phyloP scores from a whole-genome alignment of 2,888 invertebrate genomes.

The Unio pictorum region DNA sequence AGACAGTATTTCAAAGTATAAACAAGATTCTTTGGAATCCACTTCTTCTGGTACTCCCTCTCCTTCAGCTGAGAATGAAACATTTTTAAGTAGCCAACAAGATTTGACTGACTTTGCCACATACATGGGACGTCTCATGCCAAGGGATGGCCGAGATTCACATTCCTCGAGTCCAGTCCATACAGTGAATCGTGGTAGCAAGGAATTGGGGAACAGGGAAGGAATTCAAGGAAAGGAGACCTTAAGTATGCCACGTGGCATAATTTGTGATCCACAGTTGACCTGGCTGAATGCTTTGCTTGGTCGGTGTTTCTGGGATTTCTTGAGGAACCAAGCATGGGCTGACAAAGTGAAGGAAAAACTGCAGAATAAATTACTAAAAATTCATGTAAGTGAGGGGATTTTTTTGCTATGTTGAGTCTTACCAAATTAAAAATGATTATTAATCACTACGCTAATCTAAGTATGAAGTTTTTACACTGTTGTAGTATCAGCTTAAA shows the following conservation, averaged over 20 bases:
- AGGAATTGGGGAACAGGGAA: conserved; percentile 15
- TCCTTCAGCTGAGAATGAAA: conserved; percentile 17
- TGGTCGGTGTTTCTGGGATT: conserved; percentile 86
- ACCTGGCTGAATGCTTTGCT: conserved; percentile 81
- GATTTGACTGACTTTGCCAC: conserved; percentile 54
- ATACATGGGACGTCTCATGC: conserved; percentile 67
- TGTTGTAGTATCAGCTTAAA: too few species aligned
- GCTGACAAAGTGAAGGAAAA: conserved; percentile 81
- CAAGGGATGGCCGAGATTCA: conserved; percentile 32
- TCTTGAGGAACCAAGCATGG: conserved; percentile 82
- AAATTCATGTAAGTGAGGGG: conserved; percentile 80
- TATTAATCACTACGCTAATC: too few species aligned
- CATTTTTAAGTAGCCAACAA: conserved; percentile 8
- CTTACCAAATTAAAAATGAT: too few species aligned
- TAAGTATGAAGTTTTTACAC: too few species aligned
- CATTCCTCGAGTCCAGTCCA: conserved; percentile 38
- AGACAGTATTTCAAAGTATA: conserved; percentile 37
- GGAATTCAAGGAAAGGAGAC: conserved; percentile 6
- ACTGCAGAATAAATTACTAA: conserved; percentile 88
- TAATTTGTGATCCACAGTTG: conserved; percentile 63
- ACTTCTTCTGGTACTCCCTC: conserved; percentile 36
- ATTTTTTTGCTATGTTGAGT: too few species aligned
- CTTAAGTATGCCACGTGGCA: conserved; percentile 21
- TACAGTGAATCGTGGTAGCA: conserved; percentile 10
- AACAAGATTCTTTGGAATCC: conserved; percentile 56